These are phyloP conservation scores for Enteromius anoplus DNA, from an alignment of 2,797 vertebrate genomes.

Conservation along the genomic window DNA sequence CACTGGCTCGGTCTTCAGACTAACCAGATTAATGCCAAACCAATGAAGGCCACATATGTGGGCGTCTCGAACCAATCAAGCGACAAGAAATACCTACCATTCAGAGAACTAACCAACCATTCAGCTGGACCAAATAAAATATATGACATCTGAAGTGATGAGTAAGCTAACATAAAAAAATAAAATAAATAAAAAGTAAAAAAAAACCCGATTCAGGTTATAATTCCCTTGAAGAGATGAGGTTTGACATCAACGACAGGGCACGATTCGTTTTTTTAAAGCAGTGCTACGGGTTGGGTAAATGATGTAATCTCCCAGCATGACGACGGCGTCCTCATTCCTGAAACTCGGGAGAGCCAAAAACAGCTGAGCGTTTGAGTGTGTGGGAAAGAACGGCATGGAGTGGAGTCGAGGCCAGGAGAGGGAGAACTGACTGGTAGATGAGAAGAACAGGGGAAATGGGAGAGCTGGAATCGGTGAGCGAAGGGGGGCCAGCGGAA, in stretches of 20 bases:
- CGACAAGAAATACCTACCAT: background rate
- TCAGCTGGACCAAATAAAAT: background rate
- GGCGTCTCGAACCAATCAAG: conserved; percentile 13
- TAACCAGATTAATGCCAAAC: conserved; percentile 20
- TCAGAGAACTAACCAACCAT: conserved; percentile 1
- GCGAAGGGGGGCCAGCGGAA: background rate
- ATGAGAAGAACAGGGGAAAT: background rate
- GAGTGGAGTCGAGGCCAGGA: background rate
- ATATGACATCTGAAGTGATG: background rate
- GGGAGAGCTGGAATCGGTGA: background rate
- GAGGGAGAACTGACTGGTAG: background rate
- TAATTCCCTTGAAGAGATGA: background rate
- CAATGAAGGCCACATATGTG: background rate
- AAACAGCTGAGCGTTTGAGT: background rate
- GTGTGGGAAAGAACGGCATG: background rate
- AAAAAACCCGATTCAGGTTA: background rate
- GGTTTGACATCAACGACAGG: background rate
- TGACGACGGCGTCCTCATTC: background rate
- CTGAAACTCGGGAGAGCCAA: background rate
- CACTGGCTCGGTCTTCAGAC: conserved; percentile 19
- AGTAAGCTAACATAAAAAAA: background rate
- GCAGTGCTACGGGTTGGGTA: background rate
- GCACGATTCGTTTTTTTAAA: background rate
- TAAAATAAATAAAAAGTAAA: background rate
- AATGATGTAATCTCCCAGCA: background rate